A percentile compares a stretch with the other conserved stretches of the same genome.
Evolutionary conservation across 92 coral and sea anemone genomes (phyloP).

Genomic region (Desmophyllum pertusum): DNA sequence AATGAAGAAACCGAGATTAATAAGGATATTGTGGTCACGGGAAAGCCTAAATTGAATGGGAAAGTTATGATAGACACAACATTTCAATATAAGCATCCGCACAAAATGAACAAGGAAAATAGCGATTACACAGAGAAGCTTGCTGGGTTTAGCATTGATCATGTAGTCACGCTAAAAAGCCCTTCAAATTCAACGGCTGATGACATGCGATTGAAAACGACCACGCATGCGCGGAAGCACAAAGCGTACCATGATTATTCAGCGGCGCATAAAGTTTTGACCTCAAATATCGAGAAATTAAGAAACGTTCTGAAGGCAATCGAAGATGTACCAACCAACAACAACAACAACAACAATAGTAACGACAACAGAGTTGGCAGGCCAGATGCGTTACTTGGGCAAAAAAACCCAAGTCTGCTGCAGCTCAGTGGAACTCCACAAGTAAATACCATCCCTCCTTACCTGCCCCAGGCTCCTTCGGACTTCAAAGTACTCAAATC

Average conservation of each 20-base stretch:
- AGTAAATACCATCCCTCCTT: background rate
- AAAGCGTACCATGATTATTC: conserved; percentile 44
- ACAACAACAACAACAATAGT: background rate
- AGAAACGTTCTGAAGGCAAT: conserved; percentile 48
- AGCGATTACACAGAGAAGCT: background rate
- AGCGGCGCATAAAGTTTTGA: conserved; percentile 43
- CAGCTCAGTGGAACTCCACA: conserved; percentile 9
- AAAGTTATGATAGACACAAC: conserved; percentile 28
- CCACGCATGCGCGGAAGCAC: conserved; percentile 1
- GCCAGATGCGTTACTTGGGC: background rate
- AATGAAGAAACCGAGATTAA: background rate
- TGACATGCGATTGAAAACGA: background rate
- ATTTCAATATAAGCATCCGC: conserved; percentile 4
- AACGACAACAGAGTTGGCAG: conserved; percentile 21
- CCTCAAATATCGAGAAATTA: conserved; percentile 35
- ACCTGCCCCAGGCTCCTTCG: background rate
- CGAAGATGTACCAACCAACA: conserved; percentile 18
- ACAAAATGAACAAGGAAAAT: background rate
- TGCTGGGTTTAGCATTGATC: background rate
- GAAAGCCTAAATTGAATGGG: conserved; percentile 28
- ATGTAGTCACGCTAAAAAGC: background rate
- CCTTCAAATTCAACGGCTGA: background rate
- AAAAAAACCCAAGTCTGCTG: background rate
- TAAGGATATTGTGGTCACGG: conserved; percentile 41
- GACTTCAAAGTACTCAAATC: conserved; percentile 12